Conservation (phyloP, 1,140 invertebrate genomes). For the Capitella teleta region DNA sequence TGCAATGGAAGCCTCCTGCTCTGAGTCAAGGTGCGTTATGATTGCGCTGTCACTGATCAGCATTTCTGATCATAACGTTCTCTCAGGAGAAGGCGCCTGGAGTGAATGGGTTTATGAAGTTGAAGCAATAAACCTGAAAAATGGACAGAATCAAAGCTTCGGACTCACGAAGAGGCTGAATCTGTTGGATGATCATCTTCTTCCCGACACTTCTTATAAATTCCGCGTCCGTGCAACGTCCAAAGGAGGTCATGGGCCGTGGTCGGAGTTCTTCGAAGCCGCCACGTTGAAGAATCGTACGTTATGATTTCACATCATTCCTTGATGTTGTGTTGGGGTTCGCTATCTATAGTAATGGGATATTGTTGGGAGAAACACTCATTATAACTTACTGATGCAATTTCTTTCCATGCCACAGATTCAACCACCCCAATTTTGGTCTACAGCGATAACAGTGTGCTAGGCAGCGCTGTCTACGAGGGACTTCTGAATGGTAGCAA, state of each 20-base stretch:
- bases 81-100: conserved; percentile 54
- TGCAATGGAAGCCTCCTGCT: background rate
- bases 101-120: conserved; percentile 75
- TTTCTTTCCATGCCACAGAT: background rate
- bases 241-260: conserved; percentile 60
- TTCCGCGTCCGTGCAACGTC: conserved; percentile 69
- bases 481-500: conserved; percentile 1
- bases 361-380: background rate
- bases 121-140: conserved; percentile 40
- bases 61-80: background rate
- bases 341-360: background rate
- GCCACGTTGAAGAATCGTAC: conserved; percentile 49
- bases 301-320: conserved; percentile 38
- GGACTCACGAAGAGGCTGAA: conserved; percentile 1
- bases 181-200: background rate
- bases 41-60: background rate
- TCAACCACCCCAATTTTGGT: background rate
- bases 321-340: background rate
- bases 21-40: background rate
- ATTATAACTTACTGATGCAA: background rate
- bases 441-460: background rate
- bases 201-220: conserved; percentile 20
- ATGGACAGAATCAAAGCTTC: conserved; percentile 11
- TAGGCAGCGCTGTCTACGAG: background rate
- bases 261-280: conserved; percentile 53